Percentiles rank a stretch among this genome's conserved stretches.
Evolutionary conservation across 2,797 vertebrate species (phyloP).

Genomic region (Lindbergichthys nudifrons): DNA sequence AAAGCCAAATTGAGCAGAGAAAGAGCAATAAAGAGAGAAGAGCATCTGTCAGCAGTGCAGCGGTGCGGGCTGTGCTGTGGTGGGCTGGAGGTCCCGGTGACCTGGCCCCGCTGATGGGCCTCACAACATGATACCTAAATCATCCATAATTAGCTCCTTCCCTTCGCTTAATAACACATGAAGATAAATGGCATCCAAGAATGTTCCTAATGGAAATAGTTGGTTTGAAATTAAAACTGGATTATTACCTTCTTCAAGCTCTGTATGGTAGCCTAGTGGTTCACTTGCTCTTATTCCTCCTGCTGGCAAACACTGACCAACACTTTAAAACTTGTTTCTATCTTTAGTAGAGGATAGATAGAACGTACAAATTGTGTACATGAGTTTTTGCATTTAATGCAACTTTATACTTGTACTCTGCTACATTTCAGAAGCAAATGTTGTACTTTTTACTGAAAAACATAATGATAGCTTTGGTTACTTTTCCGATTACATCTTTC

Average conservation of each 20-base stretch:
- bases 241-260: constrained; percentile 38
- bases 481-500: no score
- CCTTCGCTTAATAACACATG: constrained; percentile 79
- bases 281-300: constrained; percentile 17
- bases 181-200: constrained; percentile 77
- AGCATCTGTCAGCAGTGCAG: constrained; percentile 73
- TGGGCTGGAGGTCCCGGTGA: constrained; percentile 75
- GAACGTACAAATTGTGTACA: background rate
- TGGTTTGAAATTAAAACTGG: constrained; percentile 72
- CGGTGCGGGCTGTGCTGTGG: constrained; percentile 63
- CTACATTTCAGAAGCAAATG: no score
- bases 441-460: no score
- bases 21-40: constrained; percentile 67
- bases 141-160: constrained; percentile 82
- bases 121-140: constrained; percentile 78
- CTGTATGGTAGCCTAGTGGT: constrained; percentile 61
- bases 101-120: constrained; percentile 69
- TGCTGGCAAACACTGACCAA: constrained; percentile 25
- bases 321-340: background rate
- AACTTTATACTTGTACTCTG: background rate
- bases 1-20: constrained; percentile 45
- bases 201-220: constrained; percentile 79
- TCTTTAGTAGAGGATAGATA: background rate
- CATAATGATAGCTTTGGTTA: no score
- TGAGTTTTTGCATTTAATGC: background rate